Conservation (phyloP, 53 echinoderm and acorn worm genomes). For the Patiria pectinifera region DNA sequence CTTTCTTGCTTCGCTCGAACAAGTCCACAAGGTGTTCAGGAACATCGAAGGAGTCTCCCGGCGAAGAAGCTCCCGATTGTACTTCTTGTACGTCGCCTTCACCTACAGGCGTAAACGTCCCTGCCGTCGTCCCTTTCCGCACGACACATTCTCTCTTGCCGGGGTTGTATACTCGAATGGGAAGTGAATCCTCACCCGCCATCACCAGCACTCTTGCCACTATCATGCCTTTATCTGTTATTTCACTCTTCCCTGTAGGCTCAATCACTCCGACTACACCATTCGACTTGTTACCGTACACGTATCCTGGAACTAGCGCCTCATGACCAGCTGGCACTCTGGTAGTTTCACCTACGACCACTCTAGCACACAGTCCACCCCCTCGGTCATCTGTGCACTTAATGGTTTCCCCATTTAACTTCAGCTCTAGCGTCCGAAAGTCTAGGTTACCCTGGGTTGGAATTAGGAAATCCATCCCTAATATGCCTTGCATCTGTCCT, state of each 20-base stretch:
- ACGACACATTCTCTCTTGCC: constrained; percentile 17
- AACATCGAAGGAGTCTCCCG: neutral
- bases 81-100: constrained; percentile 30
- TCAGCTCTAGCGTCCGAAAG: neutral
- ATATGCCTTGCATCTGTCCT: constrained; percentile 24
- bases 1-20: constrained; percentile 35
- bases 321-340: constrained; percentile 58
- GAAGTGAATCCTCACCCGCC: neutral
- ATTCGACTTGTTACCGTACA: neutral
- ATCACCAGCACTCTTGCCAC: constrained; percentile 57
- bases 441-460: constrained; percentile 1
- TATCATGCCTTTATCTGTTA: constrained; percentile 38
- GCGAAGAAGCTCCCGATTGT: neutral
- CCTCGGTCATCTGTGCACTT: constrained; percentile 2
- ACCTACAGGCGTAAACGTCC: constrained; percentile 32
- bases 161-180: constrained; percentile 64
- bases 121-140: constrained; percentile 38
- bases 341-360: constrained; percentile 25
- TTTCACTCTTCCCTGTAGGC: constrained; percentile 32
- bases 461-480: constrained; percentile 56
- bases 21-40: constrained; percentile 52
- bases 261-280: constrained; percentile 16
- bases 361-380: constrained; percentile 25
- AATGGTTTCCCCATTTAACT: constrained; percentile 11
- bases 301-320: constrained; percentile 23